Evolutionary conservation across 2,113 vertebrate genomes (phyloP).

Genomic region (Nycticorax nycticorax): DNA sequence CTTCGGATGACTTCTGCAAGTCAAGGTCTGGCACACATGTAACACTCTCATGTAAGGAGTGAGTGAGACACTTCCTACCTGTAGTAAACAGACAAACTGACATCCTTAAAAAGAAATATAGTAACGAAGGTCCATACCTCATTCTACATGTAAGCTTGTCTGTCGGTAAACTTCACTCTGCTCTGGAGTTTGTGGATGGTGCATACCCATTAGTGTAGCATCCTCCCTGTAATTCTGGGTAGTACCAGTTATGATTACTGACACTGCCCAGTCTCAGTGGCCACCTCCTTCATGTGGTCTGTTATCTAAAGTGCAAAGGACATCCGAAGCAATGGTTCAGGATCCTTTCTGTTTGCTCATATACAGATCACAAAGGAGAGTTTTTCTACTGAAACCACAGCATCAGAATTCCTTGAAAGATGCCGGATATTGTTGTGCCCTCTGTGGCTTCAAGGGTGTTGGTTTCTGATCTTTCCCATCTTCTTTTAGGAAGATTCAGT

Average conservation of each 20-base stretch:
- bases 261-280: neutral
- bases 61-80: neutral
- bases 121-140: neutral
- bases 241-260: neutral
- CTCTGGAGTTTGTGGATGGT: neutral
- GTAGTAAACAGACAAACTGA: neutral
- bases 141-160: neutral
- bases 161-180: neutral
- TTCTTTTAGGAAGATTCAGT: neutral
- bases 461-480: neutral
- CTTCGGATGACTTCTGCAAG: neutral
- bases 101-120: neutral
- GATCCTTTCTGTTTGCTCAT: neutral
- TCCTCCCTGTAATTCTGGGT: neutral
- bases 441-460: neutral
- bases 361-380: neutral
- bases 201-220: fast-evolving
- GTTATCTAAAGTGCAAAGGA: neutral
- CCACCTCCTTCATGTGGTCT: neutral
- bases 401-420: neutral
- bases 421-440: neutral
- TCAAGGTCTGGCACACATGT: fast-evolving
- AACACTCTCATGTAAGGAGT: neutral
- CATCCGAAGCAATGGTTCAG: neutral
- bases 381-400: neutral